phyloP scores from a whole-genome alignment of 2,113 vertebrate genomes.

The Cromileptes altivelis region DNA sequence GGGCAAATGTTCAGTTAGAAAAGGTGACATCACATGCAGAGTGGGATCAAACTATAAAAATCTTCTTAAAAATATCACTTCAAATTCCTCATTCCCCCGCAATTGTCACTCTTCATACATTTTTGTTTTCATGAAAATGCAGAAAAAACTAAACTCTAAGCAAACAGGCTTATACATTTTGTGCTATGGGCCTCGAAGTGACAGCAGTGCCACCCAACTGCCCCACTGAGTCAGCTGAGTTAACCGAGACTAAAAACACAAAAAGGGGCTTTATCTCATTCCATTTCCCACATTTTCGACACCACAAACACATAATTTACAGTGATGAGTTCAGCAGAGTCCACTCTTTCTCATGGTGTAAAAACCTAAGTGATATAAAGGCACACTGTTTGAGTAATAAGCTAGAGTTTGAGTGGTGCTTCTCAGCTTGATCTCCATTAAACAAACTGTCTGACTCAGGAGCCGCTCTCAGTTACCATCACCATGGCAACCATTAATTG shows the following conservation, averaged over 20 bases:
- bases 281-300: background rate
- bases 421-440: background rate
- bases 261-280: background rate
- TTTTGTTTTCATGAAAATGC: background rate
- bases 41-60: too few species aligned
- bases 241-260: background rate
- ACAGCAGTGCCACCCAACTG: background rate
- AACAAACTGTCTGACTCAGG: background rate
- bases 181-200: background rate
- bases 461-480: background rate
- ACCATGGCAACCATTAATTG: background rate
- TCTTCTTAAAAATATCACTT: background rate
- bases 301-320: background rate
- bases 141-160: too few species aligned
- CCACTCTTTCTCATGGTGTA: background rate
- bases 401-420: background rate
- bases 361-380: background rate
- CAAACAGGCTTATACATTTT: background rate
- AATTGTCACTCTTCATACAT: background rate
- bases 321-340: too few species aligned
- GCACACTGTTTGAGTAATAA: background rate
- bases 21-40: too few species aligned
- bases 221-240: background rate
- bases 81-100: background rate
- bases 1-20: background rate